A percentile compares a stretch with the other conserved stretches of the same genome.
phyloP scores from a whole-genome alignment of 2,113 vertebrate genomes.

The Strix aluco region DNA sequence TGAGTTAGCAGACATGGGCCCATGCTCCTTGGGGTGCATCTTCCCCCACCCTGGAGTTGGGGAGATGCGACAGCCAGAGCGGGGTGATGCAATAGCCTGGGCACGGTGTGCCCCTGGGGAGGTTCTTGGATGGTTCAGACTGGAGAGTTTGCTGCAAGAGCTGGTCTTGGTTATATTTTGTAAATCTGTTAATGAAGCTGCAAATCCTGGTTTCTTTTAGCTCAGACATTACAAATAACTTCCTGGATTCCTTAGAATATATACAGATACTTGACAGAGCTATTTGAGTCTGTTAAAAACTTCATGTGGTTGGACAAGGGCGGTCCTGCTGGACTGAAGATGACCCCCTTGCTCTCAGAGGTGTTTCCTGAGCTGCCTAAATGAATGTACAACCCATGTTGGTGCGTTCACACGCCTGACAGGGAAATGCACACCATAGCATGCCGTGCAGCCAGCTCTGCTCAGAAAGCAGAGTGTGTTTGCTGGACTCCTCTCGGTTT shows the following conservation, averaged over 20 bases:
- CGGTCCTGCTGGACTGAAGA: not conserved
- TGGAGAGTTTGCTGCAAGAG: not conserved
- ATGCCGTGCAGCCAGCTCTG: not conserved
- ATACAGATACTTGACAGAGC: not conserved
- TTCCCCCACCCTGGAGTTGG: accelerated
- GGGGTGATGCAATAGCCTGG: not conserved
- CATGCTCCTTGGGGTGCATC: not conserved
- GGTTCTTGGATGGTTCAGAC: not conserved
- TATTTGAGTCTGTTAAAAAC: not conserved
- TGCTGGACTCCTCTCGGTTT: not conserved
- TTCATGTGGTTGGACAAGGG: not conserved
- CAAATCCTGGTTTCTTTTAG: not conserved
- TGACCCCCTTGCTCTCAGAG: not conserved
- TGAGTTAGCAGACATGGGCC: not conserved
- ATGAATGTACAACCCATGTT: not conserved
- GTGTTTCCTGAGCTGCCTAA: not conserved
- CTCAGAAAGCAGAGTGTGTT: not conserved
- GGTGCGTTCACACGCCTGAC: not conserved
- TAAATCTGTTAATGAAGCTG: not conserved
- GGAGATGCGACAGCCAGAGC: not conserved
- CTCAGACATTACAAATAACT: not conserved
- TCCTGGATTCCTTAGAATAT: not conserved
- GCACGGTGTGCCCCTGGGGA: too few species aligned
- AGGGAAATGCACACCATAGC: not conserved
- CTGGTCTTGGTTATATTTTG: not conserved